Evolutionary conservation across 2,113 vertebrate species (phyloP).

Genomic region (Argyrosomus japonicus): DNA sequence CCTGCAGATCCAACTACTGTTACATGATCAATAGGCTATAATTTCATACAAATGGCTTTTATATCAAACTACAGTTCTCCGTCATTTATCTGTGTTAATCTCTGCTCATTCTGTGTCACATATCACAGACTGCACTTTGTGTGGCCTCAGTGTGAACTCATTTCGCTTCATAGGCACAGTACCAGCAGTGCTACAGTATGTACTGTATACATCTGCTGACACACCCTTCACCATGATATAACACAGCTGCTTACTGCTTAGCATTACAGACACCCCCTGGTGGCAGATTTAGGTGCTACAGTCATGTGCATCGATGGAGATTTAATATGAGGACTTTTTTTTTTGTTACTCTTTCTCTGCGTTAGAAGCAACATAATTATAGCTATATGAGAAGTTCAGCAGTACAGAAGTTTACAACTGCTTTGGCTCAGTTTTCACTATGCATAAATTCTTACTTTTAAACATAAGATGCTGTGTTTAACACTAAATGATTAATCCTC

Average conservation of each 20-base stretch:
- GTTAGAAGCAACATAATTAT: background rate
- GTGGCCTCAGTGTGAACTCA: slow-evolving; percentile 38
- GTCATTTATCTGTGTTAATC: background rate
- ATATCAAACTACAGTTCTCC: background rate
- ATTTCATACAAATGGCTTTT: background rate
- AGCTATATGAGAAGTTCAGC: background rate
- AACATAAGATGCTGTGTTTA: background rate
- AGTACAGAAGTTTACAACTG: background rate
- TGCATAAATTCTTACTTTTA: background rate
- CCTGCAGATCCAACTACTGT: background rate
- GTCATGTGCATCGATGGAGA: background rate
- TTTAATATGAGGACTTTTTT: background rate
- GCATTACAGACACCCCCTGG: slow-evolving; percentile 13
- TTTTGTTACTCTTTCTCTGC: background rate
- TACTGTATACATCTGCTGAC: slow-evolving; percentile 46
- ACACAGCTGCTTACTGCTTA: background rate
- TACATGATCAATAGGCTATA: background rate
- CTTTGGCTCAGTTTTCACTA: background rate
- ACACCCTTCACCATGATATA: slow-evolving; percentile 23
- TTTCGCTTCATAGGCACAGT: slow-evolving; percentile 17
- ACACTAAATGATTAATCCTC: background rate
- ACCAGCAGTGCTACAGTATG: slow-evolving; percentile 32
- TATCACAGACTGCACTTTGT: slow-evolving; percentile 2
- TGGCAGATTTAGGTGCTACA: slow-evolving; percentile 31
- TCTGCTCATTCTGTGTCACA: background rate